Percentiles rank a stretch among this genome's conserved stretches.
phyloP scores from a whole-genome alignment of 2,797 vertebrate genomes.

The Helostoma temminkii region DNA sequence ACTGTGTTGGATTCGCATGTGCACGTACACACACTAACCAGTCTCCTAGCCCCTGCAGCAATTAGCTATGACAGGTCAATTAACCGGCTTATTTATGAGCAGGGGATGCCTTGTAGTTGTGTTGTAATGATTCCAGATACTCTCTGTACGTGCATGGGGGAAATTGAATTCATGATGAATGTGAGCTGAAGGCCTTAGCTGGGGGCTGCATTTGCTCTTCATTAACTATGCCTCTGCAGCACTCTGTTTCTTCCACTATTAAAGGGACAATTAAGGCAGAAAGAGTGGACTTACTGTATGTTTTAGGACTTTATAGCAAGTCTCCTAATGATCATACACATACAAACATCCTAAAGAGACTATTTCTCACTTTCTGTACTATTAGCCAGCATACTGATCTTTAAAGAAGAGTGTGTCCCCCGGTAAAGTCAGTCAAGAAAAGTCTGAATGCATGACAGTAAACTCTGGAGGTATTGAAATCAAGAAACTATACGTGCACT shows the following conservation, averaged over 20 bases:
- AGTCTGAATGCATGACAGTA: no score
- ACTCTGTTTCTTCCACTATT: slow-evolving; percentile 60
- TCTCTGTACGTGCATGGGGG: slow-evolving; percentile 64
- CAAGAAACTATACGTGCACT: no score
- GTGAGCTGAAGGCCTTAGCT: slow-evolving; percentile 69
- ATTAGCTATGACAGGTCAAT: slow-evolving; percentile 83
- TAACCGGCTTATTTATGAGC: slow-evolving; percentile 81
- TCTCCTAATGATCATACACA: no score
- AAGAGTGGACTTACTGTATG: slow-evolving; percentile 36
- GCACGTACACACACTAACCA: slow-evolving; percentile 15
- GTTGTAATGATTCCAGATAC: slow-evolving; percentile 81
- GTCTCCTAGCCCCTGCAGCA: slow-evolving; percentile 77
- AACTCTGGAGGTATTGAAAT: no score
- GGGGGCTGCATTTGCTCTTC: slow-evolving; percentile 66
- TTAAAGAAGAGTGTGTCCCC: background rate
- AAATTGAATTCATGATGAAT: slow-evolving; percentile 82
- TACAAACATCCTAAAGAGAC: no score
- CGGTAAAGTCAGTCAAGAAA: no score
- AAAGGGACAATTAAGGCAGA: slow-evolving; percentile 49
- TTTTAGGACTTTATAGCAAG: slow-evolving; percentile 30
- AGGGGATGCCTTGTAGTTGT: slow-evolving; percentile 73
- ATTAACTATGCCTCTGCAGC: slow-evolving; percentile 69
- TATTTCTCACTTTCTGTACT: no score
- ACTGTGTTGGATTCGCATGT: slow-evolving; percentile 12
- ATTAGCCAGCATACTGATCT: background rate